These are phyloP conservation scores for Hemicordylus capensis DNA, from an alignment of 2,113 vertebrate genomes.

Conservation along the genomic window DNA sequence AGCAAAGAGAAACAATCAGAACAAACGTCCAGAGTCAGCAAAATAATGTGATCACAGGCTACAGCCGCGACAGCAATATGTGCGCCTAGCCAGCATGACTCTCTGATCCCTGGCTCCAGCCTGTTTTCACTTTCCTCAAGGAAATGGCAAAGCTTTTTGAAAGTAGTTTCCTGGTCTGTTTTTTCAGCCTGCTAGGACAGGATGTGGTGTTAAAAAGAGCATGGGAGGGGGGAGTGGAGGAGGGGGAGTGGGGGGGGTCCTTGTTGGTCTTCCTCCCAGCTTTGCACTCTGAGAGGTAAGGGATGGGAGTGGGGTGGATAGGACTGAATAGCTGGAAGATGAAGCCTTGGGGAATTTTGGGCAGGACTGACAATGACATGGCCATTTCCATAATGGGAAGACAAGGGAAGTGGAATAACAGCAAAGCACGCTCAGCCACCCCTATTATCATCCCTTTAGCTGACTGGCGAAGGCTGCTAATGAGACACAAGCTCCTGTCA, in stretches of 20 bases:
- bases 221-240: background rate
- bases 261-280: conserved; percentile 69
- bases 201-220: conserved; percentile 14
- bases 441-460: background rate
- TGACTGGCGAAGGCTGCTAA: background rate
- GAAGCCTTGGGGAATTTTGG: conserved; percentile 81
- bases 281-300: conserved; percentile 69
- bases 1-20: conserved; percentile 18
- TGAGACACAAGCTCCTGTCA: background rate
- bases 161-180: conserved; percentile 51
- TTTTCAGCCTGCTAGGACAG: conserved; percentile 57
- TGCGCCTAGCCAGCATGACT: background rate
- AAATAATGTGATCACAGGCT: background rate
- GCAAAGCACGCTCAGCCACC: background rate
- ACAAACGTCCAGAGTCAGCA: background rate
- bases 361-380: conserved; percentile 66
- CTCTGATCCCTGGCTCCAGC: conserved; percentile 14
- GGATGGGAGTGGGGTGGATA: background rate
- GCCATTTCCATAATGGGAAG: conserved; percentile 54
- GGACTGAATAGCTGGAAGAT: conserved; percentile 68
- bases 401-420: background rate
- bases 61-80: background rate
- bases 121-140: conserved; percentile 55
- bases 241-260: conserved; percentile 45
- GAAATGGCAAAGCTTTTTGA: conserved; percentile 60